A percentile compares a stretch with the other conserved stretches of the same genome.
Evolutionary conservation across 2,888 invertebrate species (phyloP).

Genomic region (Tetranychus truncatus): DNA sequence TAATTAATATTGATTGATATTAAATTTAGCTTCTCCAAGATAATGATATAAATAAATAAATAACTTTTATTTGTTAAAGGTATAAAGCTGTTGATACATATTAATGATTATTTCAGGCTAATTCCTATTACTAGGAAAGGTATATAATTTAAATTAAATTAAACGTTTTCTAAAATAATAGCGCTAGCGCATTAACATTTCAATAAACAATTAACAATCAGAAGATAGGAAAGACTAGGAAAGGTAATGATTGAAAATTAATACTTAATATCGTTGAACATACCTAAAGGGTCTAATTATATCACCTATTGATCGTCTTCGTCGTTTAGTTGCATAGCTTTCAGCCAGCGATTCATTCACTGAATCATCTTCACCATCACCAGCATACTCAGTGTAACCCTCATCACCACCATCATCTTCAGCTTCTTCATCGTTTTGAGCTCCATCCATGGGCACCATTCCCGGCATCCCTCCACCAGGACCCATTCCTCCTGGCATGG

Average conservation of each 20-base stretch:
- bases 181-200: too few relatives aligned
- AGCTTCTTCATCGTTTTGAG: not conserved
- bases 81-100: not conserved
- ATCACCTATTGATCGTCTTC: not conserved
- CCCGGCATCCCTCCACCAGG: not conserved
- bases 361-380: not conserved
- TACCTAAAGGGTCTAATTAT: not conserved
- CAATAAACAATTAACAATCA: too few relatives aligned
- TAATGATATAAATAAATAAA: not conserved
- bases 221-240: not conserved
- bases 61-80: not conserved
- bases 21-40: not conserved
- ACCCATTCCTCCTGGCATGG: not conserved
- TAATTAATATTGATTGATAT: not conserved
- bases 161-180: too few relatives aligned
- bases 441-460: not conserved
- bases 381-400: not conserved
- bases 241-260: not conserved
- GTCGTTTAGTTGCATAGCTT: not conserved
- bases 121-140: not conserved
- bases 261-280: not conserved
- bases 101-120: not conserved
- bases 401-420: not conserved
- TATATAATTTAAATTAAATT: too few relatives aligned
- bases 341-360: not conserved